Evolutionary conservation across 2,113 vertebrate genomes (phyloP), one percentile per base, ranked within the genome.

Genomic region (Falco punctatus): DNA sequence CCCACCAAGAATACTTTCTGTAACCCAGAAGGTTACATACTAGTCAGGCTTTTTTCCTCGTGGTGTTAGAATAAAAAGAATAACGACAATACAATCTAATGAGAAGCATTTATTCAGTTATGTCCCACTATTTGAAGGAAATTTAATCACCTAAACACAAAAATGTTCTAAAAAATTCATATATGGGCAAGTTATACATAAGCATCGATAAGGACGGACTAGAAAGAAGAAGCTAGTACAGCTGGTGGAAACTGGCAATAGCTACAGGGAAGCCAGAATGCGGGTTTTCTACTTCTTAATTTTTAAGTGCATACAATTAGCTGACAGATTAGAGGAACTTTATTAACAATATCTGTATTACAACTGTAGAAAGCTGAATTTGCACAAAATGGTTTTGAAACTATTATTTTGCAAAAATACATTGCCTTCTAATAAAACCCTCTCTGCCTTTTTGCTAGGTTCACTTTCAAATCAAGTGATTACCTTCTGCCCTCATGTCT

Each of bases 131-230:
- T 27, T 23, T 66, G 71, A 62, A 80, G 30, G 17, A 32, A 86
- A 57, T 19, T 57, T 24, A 70, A 24, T 33, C 9, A 54, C 4
- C 6, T 77, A 44, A 86, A 42, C 10, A 15, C 3, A 46, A 22
- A 57, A 75, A 64, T 28, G 1, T 54, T 77, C 21, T 66, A 18
- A n/a, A 92, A 33, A 51, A 75, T 9, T 75, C 0, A 27, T 28
- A 35, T 18, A 46, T 22, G 5, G 20, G 5, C n/a, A 86, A 40
- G 5, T 38, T 22, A 28, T 12, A 40, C 0, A 0, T 28, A 66
- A 42, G 2, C 3, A 32, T n/a, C 77, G 2, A 54, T 66, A 81
- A 86, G 15, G 13, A 35, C 19, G 9, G 27, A 23, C 16, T 38
- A 24, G 42, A 38, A 86, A 58, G 30, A 69, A 77, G 2, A 79